These are phyloP conservation scores for Tetragonula carbonaria DNA, from an alignment of 2,888 invertebrate species.

Conservation along the genomic window DNA sequence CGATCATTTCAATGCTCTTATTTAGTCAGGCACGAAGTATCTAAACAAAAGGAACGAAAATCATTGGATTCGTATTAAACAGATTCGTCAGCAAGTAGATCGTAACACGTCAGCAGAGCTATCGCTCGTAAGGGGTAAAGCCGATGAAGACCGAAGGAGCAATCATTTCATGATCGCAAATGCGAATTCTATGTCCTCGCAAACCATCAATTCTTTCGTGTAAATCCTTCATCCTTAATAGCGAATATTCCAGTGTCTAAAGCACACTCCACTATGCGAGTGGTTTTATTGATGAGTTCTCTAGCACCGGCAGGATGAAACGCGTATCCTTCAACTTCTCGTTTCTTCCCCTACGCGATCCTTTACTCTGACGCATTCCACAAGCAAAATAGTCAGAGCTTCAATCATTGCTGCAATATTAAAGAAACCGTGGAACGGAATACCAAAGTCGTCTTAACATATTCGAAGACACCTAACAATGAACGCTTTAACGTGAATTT, in stretches of 20 bases:
- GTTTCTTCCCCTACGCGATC: constrained; percentile 16
- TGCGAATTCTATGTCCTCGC: constrained; percentile 20
- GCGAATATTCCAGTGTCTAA: constrained; percentile 20
- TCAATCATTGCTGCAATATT: constrained; percentile 15
- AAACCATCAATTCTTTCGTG: constrained; percentile 8
- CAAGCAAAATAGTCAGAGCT: not conserved
- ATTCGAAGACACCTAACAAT: not conserved
- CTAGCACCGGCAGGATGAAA: constrained; percentile 14
- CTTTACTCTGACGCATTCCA: constrained; percentile 15
- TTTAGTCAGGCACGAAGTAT: not conserved
- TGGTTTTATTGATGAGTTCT: constrained; percentile 27
- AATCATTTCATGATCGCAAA: not conserved
- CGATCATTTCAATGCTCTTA: too few species aligned
- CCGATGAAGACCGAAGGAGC: not conserved
- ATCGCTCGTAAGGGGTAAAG: not conserved
- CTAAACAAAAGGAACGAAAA: not conserved
- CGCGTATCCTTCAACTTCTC: constrained; percentile 24
- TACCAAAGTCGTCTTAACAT: not conserved
- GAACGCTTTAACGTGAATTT: not conserved
- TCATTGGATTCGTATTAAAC: not conserved
- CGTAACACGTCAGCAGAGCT: not conserved
- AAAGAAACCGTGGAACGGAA: not conserved
- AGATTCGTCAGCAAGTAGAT: not conserved
- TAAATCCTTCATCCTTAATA: constrained; percentile 25
- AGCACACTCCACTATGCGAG: constrained; percentile 13